Evolutionary conservation across 2,797 vertebrate genomes (phyloP), one percentile per base, ranked within the genome.

Genomic region (Enteromius afrohamiltoni): DNA sequence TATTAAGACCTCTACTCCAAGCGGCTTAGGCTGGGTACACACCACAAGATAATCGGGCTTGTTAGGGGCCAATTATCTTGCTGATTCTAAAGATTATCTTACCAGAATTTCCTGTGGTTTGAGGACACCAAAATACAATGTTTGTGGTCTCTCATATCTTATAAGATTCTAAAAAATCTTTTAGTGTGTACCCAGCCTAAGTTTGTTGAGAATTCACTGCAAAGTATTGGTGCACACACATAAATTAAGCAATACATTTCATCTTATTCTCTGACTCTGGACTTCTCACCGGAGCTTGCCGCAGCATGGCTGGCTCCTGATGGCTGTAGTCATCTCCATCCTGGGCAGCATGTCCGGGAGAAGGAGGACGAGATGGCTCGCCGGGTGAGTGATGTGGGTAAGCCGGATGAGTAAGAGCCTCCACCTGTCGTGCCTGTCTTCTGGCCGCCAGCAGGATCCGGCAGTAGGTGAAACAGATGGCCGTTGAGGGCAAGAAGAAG

Each of bases 391-490:
- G 92, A n/a, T 94, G 92, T 0, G 94, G 94, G 79, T 93, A 90
- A 0, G 93, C 93, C 2, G 95, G 95, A 87, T 95, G 92, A 71
- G 95, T 89, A 55, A 99, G 91, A 0, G 96, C 97, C 0, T 97
- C 97, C 68, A 99, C 98, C 89, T 97, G 96, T 85, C 96, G 93
- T 0, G 97, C 98, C 82, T 99, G 98, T 87, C 94, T 96, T 79
- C 96, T 93, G 1, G 98, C 98, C 0, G 96, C 96, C 93, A 97
- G 91, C 45, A 99, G 94, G 87, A 99, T 99, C 87, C 95, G 95
- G 90, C 97, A 97, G 93, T 99, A 99, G 87, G 98, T 99, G 94
- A 99, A 99, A 91, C 97, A 97, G 91, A 99, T 99, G 91, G 98
- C 97, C 0, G 95, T 92, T 0, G 97, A 97, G 0, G 98, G 98